Evolutionary conservation across 2,888 invertebrate genomes (phyloP).

Genomic region (Chrysolina haemoptera): DNA sequence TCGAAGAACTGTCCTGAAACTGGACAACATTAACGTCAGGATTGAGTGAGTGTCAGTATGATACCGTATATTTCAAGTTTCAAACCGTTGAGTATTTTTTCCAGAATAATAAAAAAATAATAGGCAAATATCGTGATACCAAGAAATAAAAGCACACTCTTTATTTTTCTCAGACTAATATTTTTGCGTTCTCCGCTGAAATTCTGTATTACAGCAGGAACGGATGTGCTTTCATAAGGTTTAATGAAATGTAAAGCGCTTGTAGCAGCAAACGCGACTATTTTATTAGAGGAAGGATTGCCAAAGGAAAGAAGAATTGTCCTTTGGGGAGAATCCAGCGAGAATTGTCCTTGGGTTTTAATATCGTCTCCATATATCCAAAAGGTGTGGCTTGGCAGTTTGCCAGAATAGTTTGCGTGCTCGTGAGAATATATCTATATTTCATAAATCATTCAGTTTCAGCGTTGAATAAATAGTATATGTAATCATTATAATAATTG

Average conservation of each 20-base stretch:
- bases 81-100: not conserved
- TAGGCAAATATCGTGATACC: not conserved
- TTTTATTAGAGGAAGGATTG: constrained; percentile 64
- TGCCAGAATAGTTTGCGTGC: not conserved
- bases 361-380: not conserved
- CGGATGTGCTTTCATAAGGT: constrained; percentile 34
- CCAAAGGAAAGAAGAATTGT: constrained; percentile 60
- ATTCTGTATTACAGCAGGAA: constrained; percentile 17
- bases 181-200: not conserved
- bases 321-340: constrained; percentile 44
- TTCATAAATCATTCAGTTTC: too few relatives aligned
- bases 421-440: not conserved
- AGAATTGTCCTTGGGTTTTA: constrained; percentile 30
- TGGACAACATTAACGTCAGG: too few relatives aligned
- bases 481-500: too few relatives aligned
- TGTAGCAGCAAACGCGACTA: constrained; percentile 59
- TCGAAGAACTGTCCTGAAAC: too few relatives aligned
- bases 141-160: not conserved
- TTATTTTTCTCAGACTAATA: constrained; percentile 3
- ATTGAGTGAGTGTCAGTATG: too few relatives aligned
- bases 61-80: too few relatives aligned
- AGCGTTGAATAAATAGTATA: too few relatives aligned
- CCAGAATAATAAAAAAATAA: not conserved
- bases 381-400: not conserved
- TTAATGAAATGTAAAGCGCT: constrained; percentile 66